These are phyloP conservation scores for Neomonachus schauinslandi DNA, from an alignment of 2,113 vertebrate genomes.

Conservation along the genomic window DNA sequence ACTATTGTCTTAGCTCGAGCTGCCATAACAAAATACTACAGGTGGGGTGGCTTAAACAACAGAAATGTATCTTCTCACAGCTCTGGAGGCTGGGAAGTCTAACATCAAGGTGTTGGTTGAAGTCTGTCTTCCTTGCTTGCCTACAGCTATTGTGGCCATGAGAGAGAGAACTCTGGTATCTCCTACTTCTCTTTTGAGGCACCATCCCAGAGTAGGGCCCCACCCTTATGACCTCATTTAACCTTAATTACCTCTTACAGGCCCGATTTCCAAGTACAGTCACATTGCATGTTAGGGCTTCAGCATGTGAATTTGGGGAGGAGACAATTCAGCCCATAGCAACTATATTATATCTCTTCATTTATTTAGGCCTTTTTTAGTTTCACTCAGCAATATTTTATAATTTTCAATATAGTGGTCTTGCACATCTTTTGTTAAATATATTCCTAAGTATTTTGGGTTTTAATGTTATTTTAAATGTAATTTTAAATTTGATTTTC, in stretches of 20 bases:
- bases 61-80: neutral
- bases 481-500: constrained; percentile 46
- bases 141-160: neutral
- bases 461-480: constrained; percentile 54
- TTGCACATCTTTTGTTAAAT: constrained; percentile 22
- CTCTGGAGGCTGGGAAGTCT: neutral
- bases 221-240: neutral
- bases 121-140: neutral
- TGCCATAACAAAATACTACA: neutral
- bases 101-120: neutral
- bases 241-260: neutral
- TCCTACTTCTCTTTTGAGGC: neutral
- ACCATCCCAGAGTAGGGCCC: neutral
- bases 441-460: constrained; percentile 25
- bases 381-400: constrained; percentile 18
- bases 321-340: neutral
- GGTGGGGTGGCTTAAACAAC: neutral
- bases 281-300: neutral
- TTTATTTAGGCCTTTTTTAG: constrained; percentile 17
- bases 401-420: constrained; percentile 18
- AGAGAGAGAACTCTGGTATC: neutral
- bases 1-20: neutral
- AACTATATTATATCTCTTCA: neutral
- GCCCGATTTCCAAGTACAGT: neutral
- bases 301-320: neutral